Percentiles rank a stretch among this genome's conserved stretches.
These are phyloP conservation scores for Bombus balteatus DNA, from an alignment of 1,140 invertebrate species.

Conservation along the genomic window DNA sequence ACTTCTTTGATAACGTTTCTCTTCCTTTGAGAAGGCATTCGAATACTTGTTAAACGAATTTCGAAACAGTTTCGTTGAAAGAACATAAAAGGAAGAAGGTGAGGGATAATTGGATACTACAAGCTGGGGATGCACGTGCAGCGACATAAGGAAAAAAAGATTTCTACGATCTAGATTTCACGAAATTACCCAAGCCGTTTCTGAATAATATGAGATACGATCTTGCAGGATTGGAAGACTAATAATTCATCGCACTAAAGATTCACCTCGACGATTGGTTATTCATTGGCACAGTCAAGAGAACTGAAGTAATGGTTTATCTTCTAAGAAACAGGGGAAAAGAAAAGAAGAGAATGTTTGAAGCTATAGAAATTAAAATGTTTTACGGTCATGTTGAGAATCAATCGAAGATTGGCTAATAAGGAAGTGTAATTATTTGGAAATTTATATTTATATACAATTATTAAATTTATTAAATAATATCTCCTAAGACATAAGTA, in stretches of 20 bases:
- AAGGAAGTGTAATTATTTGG: background rate
- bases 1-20: background rate
- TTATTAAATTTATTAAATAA: too few species aligned
- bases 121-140: constrained; percentile 43
- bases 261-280: background rate
- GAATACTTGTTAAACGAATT: background rate
- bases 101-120: constrained; percentile 10
- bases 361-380: background rate
- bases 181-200: background rate
- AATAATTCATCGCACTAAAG: background rate
- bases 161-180: background rate
- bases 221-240: background rate
- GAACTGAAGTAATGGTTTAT: background rate
- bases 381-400: background rate
- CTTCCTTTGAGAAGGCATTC: background rate
- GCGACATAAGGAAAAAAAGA: background rate
- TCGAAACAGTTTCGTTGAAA: constrained; percentile 9
- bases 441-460: background rate
- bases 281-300: background rate
- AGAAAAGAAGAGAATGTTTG: background rate
- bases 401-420: background rate
- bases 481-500: too few species aligned
- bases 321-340: background rate
- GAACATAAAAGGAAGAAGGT: background rate
- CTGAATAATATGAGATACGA: background rate